Evolutionary conservation across 2,797 vertebrate species (phyloP), one percentile per base, ranked within the genome.

Genomic region (Notolabrus celidotus): DNA sequence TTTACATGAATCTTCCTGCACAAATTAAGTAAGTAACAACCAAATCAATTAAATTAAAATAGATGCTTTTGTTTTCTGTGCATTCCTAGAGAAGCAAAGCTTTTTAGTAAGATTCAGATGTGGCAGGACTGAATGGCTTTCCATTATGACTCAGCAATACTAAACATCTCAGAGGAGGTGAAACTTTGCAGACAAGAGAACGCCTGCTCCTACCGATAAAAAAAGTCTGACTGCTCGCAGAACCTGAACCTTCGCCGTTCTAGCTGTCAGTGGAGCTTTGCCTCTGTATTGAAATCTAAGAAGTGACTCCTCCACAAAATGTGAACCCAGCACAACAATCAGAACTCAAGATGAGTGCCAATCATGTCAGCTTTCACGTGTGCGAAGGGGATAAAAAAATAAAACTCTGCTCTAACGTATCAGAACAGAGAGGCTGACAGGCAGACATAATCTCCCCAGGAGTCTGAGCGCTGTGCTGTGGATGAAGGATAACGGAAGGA

Each of bases 361-460:
- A 85, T 93, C 89, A 89, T 84, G 77, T 78, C 84, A 55, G 75
- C 71, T 80, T 86, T 86, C 74, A 74, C 57, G 5, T 63, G 72
- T 55, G 70, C 55, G 47, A 54, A 27, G 55, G 67, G 51, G 11
- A 60, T 39, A 38, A 68, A 56, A 31, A 71, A 20, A 58, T 46
- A 67, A 67, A 82, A 62, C 74, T 76, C 60, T 61, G 72, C 71
- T 81, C 76, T 61, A 77, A 86, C 79, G 84, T 83, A 85, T 87
- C 71, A 77, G 64, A 77, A 78, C 71, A 75, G 82, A 84, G 77
- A 78, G 69, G 77, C 78, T 86, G 90, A 89, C 88, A 90, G 85
- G 69, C 77, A 83, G 86, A 86, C 83, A 86, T 88, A 90, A 93
- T 92, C 88, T 89, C 79, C 63, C 72, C 72, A 65, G 67, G 85